These are phyloP conservation scores for Phycodurus eques DNA, from an alignment of 2,113 vertebrate genomes.

Conservation along the genomic window DNA sequence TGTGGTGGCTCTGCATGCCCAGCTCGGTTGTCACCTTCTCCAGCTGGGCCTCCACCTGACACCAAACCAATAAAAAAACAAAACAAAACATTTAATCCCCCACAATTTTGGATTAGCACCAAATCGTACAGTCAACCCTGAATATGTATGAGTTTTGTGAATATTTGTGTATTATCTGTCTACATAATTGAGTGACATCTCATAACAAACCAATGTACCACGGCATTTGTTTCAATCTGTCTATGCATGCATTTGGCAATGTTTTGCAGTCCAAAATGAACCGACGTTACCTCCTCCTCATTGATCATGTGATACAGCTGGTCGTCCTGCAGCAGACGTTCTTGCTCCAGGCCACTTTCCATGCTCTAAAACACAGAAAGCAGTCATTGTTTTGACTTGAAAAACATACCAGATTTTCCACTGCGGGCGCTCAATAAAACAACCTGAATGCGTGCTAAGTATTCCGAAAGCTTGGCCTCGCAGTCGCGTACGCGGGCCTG, in stretches of 20 bases:
- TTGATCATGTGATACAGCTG: conserved; percentile 81
- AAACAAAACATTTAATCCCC: background rate
- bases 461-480: conserved; percentile 81
- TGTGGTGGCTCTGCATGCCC: conserved; percentile 86
- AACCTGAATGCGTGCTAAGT: conserved; percentile 78
- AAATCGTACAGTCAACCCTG: background rate
- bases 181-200: too few species aligned
- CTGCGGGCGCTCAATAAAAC: background rate
- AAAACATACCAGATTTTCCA: background rate
- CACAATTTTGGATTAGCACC: background rate
- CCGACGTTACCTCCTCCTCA: conserved; percentile 78
- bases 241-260: too few species aligned
- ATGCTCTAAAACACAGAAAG: conserved; percentile 56
- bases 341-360: conserved; percentile 83
- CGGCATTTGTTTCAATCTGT: too few species aligned
- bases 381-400: background rate
- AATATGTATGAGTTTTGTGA: background rate
- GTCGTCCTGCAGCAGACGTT: conserved; percentile 82
- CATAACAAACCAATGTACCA: too few species aligned
- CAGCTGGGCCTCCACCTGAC: conserved; percentile 73
- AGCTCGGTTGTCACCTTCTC: conserved; percentile 84
- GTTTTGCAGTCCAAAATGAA: background rate
- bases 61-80: background rate
- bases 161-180: background rate
- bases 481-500: conserved; percentile 80